Percentiles rank a stretch among this genome's conserved stretches.
These are phyloP conservation scores for Cynopterus sphinx DNA, from an alignment of 2,797 vertebrate genomes.

Conservation along the genomic window DNA sequence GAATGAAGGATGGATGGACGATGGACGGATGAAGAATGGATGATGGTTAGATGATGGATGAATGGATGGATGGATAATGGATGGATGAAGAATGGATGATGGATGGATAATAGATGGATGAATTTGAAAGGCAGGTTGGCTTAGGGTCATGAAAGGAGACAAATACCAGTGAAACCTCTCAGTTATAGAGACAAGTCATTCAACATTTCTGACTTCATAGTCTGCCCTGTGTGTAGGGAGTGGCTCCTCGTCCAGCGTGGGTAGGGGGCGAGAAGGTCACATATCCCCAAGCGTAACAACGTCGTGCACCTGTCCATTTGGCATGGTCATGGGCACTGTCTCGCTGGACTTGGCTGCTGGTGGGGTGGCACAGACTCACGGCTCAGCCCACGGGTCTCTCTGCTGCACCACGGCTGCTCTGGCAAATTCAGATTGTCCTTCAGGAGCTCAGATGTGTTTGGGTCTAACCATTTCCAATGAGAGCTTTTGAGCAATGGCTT, in stretches of 20 bases:
- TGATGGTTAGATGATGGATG: background rate
- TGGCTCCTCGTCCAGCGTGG: accelerated
- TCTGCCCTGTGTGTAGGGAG: background rate
- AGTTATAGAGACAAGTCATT: background rate
- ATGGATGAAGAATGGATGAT: background rate
- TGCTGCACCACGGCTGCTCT: accelerated
- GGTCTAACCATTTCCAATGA: accelerated
- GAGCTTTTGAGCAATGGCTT: accelerated
- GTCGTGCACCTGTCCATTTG: background rate
- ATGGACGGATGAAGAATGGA: background rate
- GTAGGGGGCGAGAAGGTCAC: background rate
- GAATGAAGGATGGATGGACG: background rate
- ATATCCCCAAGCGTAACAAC: accelerated
- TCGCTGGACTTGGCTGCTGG: background rate
- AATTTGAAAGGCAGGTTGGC: background rate
- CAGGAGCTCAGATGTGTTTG: accelerated
- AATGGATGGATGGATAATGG: background rate
- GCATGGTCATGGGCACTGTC: accelerated
- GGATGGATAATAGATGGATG: background rate
- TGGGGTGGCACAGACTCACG: accelerated
- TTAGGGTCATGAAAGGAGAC: background rate
- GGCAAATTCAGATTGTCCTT: background rate
- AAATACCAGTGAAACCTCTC: background rate
- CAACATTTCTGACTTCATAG: background rate
- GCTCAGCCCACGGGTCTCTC: accelerated